Evolutionary conservation across 2,113 vertebrate genomes (phyloP), one percentile per base, ranked within the genome.

Genomic region (Brienomyrus brachyistius): DNA sequence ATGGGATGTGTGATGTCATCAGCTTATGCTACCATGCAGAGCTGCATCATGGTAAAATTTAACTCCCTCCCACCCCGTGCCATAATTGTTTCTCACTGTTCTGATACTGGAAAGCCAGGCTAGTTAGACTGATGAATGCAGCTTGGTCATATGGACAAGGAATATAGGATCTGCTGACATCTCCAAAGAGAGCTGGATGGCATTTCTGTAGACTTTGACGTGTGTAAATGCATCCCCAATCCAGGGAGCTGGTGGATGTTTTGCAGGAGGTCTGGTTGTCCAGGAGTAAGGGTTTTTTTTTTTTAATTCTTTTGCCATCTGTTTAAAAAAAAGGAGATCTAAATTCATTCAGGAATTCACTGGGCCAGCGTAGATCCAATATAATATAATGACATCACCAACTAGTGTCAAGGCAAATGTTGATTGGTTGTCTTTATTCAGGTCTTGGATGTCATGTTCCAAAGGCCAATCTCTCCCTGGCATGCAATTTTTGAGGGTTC

Each of bases 131-230:
- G 54, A 47, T 19, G 31, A 95, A 94, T 95, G 94, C 94, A 92
- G 92, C 94, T 93, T 95, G 95, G 95, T 95, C 92, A 92, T 95
- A 94, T 90, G 92, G 93, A 95, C 92, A 92, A 95, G 95, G 97
- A 97, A 97, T 97, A 97, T 96, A 97, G 96, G 95, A 95, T 95
- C 96, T 97, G 93, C 95, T 98, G 98, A 96, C 98, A 97, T 98
- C 98, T 98, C 97, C 97, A 97, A 97, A 97, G 97, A 97, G 96
- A 97, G 97, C 95, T 96, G 95, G 93, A 95, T 95, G 96, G 97
- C 98, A 98, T 99, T 99, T 98, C 97, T 97, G 96, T 94, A 95
- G 95, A 96, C 97, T 98, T 98, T 99, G 97, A 99, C 97, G 98
- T 97, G 97, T 96, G 97, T 98, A 97, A 98, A 97, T 97, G 96